Evolutionary conservation across 2,888 invertebrate species (phyloP).

Genomic region (Leptinotarsa juncta): DNA sequence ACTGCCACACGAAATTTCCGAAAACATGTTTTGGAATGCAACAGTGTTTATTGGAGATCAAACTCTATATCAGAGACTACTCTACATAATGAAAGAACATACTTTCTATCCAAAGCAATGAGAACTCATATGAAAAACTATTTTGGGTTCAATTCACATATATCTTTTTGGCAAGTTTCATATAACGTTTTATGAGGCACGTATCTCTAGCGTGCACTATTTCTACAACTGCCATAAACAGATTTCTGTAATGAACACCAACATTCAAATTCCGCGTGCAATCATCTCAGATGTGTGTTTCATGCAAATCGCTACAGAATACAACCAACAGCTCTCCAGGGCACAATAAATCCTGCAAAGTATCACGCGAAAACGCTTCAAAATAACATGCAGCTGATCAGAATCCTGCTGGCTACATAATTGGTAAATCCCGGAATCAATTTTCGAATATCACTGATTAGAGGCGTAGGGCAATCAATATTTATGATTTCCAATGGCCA

Average conservation of each 20-base stretch:
- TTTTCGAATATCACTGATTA: not conserved
- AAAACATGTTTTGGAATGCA: no score
- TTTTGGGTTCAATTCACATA: no score
- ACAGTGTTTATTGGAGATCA: no score
- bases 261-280: not conserved
- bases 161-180: no score
- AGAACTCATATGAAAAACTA: no score
- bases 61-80: no score
- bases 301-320: not conserved
- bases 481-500: not conserved
- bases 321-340: not conserved
- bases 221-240: constrained; percentile 2
- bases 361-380: not conserved
- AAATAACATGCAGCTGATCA: not conserved
- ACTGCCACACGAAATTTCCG: no score
- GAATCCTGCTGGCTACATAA: not conserved
- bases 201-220: not conserved
- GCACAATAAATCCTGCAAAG: not conserved
- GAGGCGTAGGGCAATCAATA: not conserved
- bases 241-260: not conserved
- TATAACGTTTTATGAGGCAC: no score
- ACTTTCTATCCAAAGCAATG: no score
- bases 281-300: not conserved
- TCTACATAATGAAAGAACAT: no score
- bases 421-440: not conserved